phyloP scores from a whole-genome alignment of 1,140 invertebrate species.

The Drusus annulatus region DNA sequence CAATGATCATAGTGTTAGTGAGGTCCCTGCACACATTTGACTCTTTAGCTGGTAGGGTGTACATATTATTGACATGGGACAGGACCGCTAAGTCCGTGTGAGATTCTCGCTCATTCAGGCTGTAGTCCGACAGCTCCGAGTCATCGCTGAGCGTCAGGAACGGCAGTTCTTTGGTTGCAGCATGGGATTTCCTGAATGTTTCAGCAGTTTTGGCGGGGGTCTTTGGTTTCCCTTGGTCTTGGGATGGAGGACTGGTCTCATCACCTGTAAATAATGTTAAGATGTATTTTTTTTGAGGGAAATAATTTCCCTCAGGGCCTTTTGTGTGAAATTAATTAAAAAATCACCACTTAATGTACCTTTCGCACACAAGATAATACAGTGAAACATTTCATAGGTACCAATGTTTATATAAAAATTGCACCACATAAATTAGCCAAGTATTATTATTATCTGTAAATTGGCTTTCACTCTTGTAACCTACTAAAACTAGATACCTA shows the following conservation, averaged over 20 bases:
- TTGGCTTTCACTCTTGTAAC: too few relatives aligned
- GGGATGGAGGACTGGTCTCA: neutral
- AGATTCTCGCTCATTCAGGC: neutral
- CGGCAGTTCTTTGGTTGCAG: constrained; percentile 12
- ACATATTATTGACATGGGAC: constrained; percentile 22
- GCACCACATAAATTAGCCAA: too few relatives aligned
- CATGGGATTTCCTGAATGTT: constrained; percentile 3
- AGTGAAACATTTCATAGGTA: too few relatives aligned
- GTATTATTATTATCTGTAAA: too few relatives aligned
- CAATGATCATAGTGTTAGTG: constrained; percentile 34
- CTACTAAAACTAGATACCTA: too few relatives aligned
- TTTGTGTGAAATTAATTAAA: too few relatives aligned
- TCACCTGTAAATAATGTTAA: neutral
- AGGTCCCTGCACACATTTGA: constrained; percentile 37
- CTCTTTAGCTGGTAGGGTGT: constrained; percentile 1
- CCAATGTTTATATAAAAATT: too few relatives aligned
- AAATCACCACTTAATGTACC: too few relatives aligned
- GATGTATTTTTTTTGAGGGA: too few relatives aligned
- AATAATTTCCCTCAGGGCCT: too few relatives aligned
- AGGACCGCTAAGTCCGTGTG: neutral
- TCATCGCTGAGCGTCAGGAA: constrained; percentile 45
- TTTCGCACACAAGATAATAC: too few relatives aligned
- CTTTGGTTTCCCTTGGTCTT: neutral
- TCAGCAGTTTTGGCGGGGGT: neutral
- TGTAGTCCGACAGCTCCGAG: constrained; percentile 34